Conservation (phyloP, 1,140 invertebrate species). For the Diachasma alloeum region DNA sequence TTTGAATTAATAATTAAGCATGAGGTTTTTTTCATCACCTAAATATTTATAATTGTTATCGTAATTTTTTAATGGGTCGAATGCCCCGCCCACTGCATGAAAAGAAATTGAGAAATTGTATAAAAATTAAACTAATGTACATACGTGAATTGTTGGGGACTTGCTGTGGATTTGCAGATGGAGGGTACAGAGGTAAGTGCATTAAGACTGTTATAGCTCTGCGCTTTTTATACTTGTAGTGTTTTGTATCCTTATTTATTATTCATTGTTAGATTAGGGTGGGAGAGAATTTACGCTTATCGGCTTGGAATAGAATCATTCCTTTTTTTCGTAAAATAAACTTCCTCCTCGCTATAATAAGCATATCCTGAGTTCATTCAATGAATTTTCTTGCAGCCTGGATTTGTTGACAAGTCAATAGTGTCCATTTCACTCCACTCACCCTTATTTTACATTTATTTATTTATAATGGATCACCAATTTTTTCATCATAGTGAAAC, state of each 20-base stretch:
- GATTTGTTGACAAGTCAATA: no score
- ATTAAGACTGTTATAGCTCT: slow-evolving; percentile 38
- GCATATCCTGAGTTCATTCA: no score
- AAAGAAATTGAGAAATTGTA: slow-evolving; percentile 42
- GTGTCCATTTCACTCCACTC: no score
- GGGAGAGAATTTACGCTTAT: no score
- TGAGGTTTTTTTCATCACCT: slow-evolving; percentile 39
- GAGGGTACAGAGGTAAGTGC: slow-evolving; percentile 40
- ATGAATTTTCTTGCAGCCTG: no score
- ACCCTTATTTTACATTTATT: no score
- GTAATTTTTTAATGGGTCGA: slow-evolving; percentile 46
- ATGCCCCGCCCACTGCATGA: slow-evolving; percentile 52
- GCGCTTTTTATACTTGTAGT: slow-evolving; percentile 17
- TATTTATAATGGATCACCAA: no score
- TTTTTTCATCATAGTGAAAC: no score
- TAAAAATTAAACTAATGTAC: slow-evolving; percentile 35
- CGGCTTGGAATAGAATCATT: no score
- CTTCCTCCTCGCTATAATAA: no score
- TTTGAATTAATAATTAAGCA: neutral
- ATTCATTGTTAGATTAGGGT: neutral
- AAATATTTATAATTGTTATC: slow-evolving; percentile 37
- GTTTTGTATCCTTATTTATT: neutral
- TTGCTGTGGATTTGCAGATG: neutral
- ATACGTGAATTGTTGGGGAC: slow-evolving; percentile 24
- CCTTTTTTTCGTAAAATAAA: no score